These are phyloP conservation scores for Isaurus tuberculatus DNA, from an alignment of 92 coral and sea anemone genomes.

Conservation along the genomic window DNA sequence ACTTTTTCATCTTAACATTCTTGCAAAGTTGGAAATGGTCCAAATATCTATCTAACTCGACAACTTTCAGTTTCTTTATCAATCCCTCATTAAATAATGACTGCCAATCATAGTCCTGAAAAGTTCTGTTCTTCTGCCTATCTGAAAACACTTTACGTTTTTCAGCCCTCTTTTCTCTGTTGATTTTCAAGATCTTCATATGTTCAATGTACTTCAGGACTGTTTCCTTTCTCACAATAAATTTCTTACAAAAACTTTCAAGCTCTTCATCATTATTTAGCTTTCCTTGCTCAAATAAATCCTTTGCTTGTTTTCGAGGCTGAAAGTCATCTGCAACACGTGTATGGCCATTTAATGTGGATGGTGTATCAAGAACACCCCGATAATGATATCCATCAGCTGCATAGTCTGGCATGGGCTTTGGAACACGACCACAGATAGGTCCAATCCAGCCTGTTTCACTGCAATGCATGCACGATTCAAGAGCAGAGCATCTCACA, in stretches of 20 bases:
- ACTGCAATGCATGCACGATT: not conserved
- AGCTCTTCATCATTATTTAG: slow-evolving; percentile 37
- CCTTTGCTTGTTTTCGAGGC: slow-evolving; percentile 48
- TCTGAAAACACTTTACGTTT: slow-evolving; percentile 19
- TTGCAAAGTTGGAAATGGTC: slow-evolving; percentile 6
- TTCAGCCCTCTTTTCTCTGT: slow-evolving; percentile 35
- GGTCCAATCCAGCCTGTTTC: slow-evolving; percentile 5
- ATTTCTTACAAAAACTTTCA: slow-evolving; percentile 24
- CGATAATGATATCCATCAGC: slow-evolving; percentile 31
- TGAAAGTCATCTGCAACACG: slow-evolving; percentile 46
- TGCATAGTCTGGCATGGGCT: slow-evolving; percentile 45
- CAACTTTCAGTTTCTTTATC: not conserved
- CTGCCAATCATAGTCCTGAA: slow-evolving; percentile 37
- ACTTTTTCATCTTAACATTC: slow-evolving; percentile 13
- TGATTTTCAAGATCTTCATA: slow-evolving; percentile 15
- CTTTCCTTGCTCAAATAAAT: slow-evolving; percentile 4
- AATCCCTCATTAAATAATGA: slow-evolving; percentile 13
- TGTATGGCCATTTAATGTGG: not conserved
- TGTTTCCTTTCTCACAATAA: slow-evolving; percentile 29
- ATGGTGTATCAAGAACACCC: slow-evolving; percentile 32
- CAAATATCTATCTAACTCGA: slow-evolving; percentile 39
- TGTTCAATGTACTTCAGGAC: slow-evolving; percentile 46
- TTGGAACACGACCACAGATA: slow-evolving; percentile 28
- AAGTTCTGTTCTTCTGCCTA: slow-evolving; percentile 15
- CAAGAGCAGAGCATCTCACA: slow-evolving; percentile 12